Percentiles rank a stretch among this genome's conserved stretches.
Conservation (phyloP, 2,113 vertebrate species). For the Speoplatyrhinus poulsoni region DNA sequence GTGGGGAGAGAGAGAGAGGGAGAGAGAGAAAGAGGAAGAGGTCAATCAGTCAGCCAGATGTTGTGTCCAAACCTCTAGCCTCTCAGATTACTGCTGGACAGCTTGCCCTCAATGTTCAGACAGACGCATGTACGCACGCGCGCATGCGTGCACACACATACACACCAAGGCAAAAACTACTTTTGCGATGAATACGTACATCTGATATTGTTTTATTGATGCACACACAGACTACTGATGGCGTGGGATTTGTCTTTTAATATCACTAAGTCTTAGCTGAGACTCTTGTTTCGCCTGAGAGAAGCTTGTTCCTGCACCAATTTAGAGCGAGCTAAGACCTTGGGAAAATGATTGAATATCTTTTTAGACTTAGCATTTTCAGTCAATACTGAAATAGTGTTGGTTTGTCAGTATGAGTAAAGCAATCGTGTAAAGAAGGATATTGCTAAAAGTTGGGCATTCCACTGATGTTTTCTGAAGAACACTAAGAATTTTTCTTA, state of each 20-base stretch:
- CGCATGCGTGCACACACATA: neutral
- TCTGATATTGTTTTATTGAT: neutral
- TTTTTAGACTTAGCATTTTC: too few species aligned
- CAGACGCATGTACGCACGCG: neutral
- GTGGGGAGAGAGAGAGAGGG: neutral
- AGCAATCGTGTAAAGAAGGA: too few species aligned
- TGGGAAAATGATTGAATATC: neutral
- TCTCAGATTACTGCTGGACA: conserved; percentile 4
- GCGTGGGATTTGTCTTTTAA: neutral
- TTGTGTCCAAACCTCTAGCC: conserved; percentile 9
- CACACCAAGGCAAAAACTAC: neutral
- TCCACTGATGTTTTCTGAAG: too few species aligned
- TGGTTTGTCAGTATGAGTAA: too few species aligned
- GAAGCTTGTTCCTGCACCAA: neutral
- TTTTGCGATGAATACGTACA: neutral
- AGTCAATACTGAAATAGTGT: too few species aligned
- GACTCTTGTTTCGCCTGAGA: neutral
- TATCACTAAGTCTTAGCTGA: neutral
- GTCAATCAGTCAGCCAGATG: conserved; percentile 2
- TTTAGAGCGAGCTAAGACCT: neutral
- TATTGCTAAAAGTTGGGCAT: too few species aligned
- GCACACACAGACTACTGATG: neutral
- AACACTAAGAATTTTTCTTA: too few species aligned
- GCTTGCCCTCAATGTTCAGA: neutral
- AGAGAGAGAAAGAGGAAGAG: too few species aligned